Conservation (phyloP, 2,113 vertebrate genomes). For the Vimba vimba region DNA sequence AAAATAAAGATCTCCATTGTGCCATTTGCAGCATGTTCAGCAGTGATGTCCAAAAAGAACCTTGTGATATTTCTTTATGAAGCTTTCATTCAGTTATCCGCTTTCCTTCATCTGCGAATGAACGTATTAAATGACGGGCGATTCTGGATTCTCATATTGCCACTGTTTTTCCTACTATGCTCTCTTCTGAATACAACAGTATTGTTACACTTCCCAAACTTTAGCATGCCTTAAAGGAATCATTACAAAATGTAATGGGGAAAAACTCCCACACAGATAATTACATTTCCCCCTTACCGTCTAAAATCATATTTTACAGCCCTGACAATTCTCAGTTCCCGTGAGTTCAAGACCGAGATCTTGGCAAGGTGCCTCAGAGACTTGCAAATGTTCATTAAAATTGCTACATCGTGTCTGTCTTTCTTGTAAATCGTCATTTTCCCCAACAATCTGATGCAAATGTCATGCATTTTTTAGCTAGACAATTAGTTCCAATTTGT, state of each 20-base stretch:
- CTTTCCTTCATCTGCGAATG: slow-evolving; percentile 9
- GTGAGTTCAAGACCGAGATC: slow-evolving; percentile 39
- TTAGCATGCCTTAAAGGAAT: slow-evolving; percentile 71
- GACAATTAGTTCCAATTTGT: slow-evolving; percentile 76
- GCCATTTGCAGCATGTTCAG: background rate
- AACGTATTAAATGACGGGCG: background rate
- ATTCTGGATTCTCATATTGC: slow-evolving; percentile 7
- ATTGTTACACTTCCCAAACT: slow-evolving; percentile 61
- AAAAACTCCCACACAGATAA: slow-evolving; percentile 71
- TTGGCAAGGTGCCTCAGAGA: slow-evolving; percentile 39
- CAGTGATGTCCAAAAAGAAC: background rate
- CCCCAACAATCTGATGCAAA: slow-evolving; percentile 62
- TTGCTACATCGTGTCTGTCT: slow-evolving; percentile 39
- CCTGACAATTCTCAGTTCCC: slow-evolving; percentile 64
- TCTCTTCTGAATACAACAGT: slow-evolving; percentile 5
- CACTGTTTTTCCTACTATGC: background rate
- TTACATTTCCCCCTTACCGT: slow-evolving; percentile 64
- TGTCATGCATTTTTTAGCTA: slow-evolving; percentile 69
- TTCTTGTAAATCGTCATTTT: slow-evolving; percentile 25
- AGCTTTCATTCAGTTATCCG: background rate
- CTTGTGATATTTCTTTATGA: background rate
- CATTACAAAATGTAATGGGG: slow-evolving; percentile 62
- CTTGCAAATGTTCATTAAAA: slow-evolving; percentile 50
- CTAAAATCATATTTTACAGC: slow-evolving; percentile 66
- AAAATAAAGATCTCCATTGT: slow-evolving; percentile 18